Evolutionary conservation across 2,888 invertebrate genomes (phyloP), one percentile per base, ranked within the genome.

Genomic region (Erynnis tages): DNA sequence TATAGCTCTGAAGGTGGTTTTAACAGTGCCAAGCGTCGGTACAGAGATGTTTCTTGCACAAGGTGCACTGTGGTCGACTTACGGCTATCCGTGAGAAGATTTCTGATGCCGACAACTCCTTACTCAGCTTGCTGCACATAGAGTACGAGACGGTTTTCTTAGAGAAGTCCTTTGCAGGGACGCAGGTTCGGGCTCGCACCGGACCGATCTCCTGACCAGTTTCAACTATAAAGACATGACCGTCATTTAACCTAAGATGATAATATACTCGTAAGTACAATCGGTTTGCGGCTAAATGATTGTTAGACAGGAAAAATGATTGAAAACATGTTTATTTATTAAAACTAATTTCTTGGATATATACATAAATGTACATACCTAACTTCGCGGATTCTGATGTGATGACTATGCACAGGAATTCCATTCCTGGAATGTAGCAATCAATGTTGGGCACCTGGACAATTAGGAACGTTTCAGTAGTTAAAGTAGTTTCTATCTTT

Each of bases 351-450:
- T 21, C 3, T 4, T 21, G 21, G 21, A 5, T 21, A 21, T 21
- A 21, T 21, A 4, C 21, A 21, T 21, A 21, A 21, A 21, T 3
- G 21, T 21, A 5, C 1, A 11, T 60, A 88, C 88, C 84, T 10
- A 88, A 63, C 57, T 85, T 88, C 5, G 87, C 87, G 0, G 86
- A 85, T 62, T 89, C 87, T 0, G 88, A 82, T 0, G 88, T 89
- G 60, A 89, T 87, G 32, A 87, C 79, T 56, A 88, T 79, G 65
- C 89, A 89, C 29, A 83, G 67, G 66, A 88, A 88, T 29, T 73
- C 82, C 86, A 88, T 86, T 21, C 87, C 86, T n/a, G 86, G 87
- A 53, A 87, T 87, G 71, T 87, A 87, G 66, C 89, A 89, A 61
- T 88, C 87, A 37, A 87, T 87, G 65, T 84, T 85, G 3, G 89